phyloP scores from a whole-genome alignment of 2,888 invertebrate genomes.

The Phymatocera aterrima region DNA sequence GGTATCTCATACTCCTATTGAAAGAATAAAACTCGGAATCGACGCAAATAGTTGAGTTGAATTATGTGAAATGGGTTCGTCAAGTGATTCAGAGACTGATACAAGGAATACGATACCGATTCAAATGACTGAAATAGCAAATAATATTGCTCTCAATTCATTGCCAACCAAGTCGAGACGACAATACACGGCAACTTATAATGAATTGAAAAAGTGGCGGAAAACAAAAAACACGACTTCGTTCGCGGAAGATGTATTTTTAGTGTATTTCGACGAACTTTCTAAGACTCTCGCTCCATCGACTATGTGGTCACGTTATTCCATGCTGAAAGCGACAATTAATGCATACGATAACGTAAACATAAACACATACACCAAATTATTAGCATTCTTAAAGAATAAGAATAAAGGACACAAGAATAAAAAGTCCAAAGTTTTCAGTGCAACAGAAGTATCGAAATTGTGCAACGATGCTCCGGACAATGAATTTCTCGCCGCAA shows the following conservation, averaged over 20 bases:
- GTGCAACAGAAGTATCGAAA: conserved; percentile 45
- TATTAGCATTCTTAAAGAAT: conserved; percentile 41
- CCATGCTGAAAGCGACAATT: not conserved
- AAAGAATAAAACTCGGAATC: too few species aligned
- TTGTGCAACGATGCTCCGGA: conserved; percentile 51
- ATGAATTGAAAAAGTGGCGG: not conserved
- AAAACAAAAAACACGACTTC: not conserved
- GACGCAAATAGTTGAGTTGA: too few species aligned
- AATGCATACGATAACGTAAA: not conserved
- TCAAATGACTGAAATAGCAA: not conserved
- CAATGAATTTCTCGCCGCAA: conserved; percentile 39
- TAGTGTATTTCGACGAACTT: not conserved
- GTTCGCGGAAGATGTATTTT: not conserved
- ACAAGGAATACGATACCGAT: too few species aligned
- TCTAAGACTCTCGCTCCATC: not conserved
- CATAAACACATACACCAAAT: not conserved
- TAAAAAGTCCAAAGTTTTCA: conserved; percentile 50
- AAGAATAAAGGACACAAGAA: conserved; percentile 47
- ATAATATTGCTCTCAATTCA: not conserved
- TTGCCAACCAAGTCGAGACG: not conserved
- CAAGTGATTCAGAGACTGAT: too few species aligned
- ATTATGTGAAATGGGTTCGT: too few species aligned
- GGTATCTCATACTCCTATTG: too few species aligned
- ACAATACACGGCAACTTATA: not conserved
- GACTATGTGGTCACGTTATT: not conserved